Percentiles rank a stretch among this genome's conserved stretches.
phyloP scores from a whole-genome alignment of 2,113 vertebrate genomes.

The Clarias batrachus region DNA sequence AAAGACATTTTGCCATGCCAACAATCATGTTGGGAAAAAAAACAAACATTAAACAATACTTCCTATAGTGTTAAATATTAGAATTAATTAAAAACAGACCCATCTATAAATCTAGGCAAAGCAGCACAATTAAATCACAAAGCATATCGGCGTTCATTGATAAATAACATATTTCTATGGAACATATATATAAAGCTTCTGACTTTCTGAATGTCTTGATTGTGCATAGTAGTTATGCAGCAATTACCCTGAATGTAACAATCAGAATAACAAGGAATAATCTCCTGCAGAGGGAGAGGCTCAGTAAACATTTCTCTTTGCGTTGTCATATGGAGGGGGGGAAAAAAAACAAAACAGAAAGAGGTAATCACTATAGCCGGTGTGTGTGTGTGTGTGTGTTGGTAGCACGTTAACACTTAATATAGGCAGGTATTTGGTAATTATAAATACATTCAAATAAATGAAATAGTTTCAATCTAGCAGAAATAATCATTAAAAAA shows the following conservation, averaged over 20 bases:
- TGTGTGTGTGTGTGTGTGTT: background rate
- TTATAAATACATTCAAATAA: background rate
- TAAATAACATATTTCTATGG: background rate
- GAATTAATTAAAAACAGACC: background rate
- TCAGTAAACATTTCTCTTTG: conserved; percentile 15
- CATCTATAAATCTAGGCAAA: background rate
- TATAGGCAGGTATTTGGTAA: conserved; percentile 4
- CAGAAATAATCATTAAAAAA: background rate
- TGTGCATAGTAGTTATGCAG: background rate
- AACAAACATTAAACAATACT: background rate
- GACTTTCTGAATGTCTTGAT: background rate
- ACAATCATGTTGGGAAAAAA: background rate
- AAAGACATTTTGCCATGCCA: background rate
- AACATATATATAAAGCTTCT: conserved; percentile 4
- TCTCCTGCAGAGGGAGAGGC: background rate
- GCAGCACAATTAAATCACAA: background rate
- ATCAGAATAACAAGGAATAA: conserved; percentile 5
- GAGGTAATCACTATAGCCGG: background rate
- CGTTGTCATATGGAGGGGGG: background rate
- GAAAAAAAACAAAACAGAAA: background rate
- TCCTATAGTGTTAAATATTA: background rate
- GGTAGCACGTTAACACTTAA: background rate
- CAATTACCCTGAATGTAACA: background rate
- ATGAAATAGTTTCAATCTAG: background rate
- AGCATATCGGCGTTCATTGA: background rate